Base-by-base conservation (phyloP, 2,113 vertebrate genomes). In the Lethenteron camtschaticum region DNA sequence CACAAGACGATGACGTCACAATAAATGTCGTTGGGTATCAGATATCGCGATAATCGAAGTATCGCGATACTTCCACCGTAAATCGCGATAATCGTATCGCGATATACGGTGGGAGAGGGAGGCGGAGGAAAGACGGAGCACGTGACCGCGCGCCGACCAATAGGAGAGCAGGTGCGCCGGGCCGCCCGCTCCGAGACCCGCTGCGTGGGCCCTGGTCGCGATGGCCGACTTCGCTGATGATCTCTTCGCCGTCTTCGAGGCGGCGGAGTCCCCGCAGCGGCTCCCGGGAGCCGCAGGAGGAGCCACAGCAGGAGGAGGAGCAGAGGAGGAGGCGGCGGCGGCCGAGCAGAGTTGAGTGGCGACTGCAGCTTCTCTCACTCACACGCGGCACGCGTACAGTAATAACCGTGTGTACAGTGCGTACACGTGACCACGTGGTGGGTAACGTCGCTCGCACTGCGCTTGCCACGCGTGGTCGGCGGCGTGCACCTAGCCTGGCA, bases 161-260 rank as follows among this genome's bases (percentile, higher is more conserved):
- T 2, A 3, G 6, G 11, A 77, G 69, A 58, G 56, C n/a, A 70
- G 73, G 76, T 78, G 73, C 73, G 1, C 10, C 68, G 1, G 2
- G 58, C 66, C 2, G 56, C 70, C 2, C n/a, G 70, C 12, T 59
- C 41, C 10, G 0, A 9, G 0, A 13, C 10, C 0, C 2, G 3
- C 1, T 1, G 69, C 71, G 70, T 2, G 57, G 4, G 8, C 68
- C 2, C 9, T 24, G 24, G 71, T 9, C 76, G 80, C 56, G 70
- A 96, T 96, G 94, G 90, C 91, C 73, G 94, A 95, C 75, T 96
- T 96, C 10, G 90, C 87, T 1, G 94, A 95, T 3, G 86, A 90
- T 11, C 78, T 97, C 3, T 97, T 97, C 74, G 91, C 84, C 81
- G 88, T 97, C 77, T 95, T 96, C 72, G 90, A 96, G 55, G 89